Conservation (phyloP, 2,113 vertebrate species). For the Nothocercus julius region DNA sequence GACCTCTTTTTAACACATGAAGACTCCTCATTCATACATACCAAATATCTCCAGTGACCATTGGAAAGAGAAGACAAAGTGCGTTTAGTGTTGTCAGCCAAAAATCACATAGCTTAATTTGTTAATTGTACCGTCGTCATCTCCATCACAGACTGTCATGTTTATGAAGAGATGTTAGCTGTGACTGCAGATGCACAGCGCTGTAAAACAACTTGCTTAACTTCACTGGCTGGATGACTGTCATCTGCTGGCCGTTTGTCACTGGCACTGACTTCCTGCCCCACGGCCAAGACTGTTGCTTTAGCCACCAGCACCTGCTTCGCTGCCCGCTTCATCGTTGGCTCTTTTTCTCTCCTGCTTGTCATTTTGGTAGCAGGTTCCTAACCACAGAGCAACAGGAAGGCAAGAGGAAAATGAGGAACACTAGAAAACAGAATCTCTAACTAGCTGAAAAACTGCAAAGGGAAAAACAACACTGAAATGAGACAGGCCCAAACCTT, state of each 20-base stretch:
- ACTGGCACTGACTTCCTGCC: neutral
- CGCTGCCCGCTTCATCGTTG: neutral
- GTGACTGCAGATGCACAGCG: neutral
- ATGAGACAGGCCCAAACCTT: neutral
- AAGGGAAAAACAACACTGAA: neutral
- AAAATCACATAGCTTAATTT: neutral
- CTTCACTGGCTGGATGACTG: slow-evolving; percentile 35
- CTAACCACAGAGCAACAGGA: neutral
- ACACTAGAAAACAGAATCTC: neutral
- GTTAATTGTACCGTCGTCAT: neutral
- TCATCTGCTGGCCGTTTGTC: slow-evolving; percentile 34
- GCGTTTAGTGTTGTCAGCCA: neutral
- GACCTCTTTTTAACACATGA: neutral
- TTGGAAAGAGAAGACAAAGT: neutral
- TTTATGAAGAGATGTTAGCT: neutral
- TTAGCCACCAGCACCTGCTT: neutral
- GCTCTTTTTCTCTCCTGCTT: neutral
- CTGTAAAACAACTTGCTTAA: slow-evolving; percentile 28
- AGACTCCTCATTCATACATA: neutral
- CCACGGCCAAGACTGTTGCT: neutral
- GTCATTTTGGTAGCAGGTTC: neutral
- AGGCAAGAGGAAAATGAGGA: neutral
- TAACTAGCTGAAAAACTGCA: neutral
- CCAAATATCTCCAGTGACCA: neutral
- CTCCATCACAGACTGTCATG: neutral